Evolutionary conservation across 2,797 vertebrate species (phyloP).

Genomic region (Hirundo rustica): DNA sequence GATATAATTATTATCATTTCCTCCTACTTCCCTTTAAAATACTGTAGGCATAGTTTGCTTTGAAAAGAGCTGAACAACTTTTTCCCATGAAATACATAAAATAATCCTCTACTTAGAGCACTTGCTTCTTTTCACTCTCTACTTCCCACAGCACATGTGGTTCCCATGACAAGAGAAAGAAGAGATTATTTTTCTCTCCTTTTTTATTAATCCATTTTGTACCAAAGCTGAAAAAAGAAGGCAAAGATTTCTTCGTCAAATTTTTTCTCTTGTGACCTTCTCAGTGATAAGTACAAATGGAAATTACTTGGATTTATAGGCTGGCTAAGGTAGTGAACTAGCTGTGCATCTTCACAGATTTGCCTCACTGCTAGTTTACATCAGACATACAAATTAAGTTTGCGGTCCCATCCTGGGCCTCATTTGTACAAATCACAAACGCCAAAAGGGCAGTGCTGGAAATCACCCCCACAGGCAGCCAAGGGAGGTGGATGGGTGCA

Average conservation of each 20-base stretch:
- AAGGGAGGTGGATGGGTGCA: not conserved
- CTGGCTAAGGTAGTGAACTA: not conserved
- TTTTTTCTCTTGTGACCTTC: not conserved
- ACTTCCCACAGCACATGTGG: not conserved
- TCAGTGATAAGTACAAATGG: not conserved
- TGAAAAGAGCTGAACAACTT: conserved; percentile 29
- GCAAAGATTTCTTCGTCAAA: not conserved
- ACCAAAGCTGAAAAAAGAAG: not conserved
- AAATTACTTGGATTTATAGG: not conserved
- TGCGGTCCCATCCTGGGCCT: not conserved
- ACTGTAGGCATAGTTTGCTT: conserved; percentile 13
- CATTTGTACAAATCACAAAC: not conserved
- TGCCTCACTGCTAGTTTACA: not conserved
- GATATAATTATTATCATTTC: conserved; percentile 55
- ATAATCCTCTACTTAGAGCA: not conserved
- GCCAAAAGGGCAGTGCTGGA: not conserved
- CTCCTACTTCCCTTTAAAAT: conserved; percentile 27
- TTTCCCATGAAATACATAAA: conserved; percentile 42
- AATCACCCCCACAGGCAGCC: rapidly evolving
- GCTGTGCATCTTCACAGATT: not conserved
- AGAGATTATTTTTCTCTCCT: not conserved
- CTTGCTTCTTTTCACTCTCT: not conserved
- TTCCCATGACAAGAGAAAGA: not conserved
- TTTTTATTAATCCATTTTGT: not conserved
- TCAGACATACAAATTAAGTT: not conserved